Percentiles rank a stretch among this genome's conserved stretches.
These are phyloP conservation scores for Falcaria lacertinaria DNA, from an alignment of 2,888 invertebrate genomes.

Conservation along the genomic window DNA sequence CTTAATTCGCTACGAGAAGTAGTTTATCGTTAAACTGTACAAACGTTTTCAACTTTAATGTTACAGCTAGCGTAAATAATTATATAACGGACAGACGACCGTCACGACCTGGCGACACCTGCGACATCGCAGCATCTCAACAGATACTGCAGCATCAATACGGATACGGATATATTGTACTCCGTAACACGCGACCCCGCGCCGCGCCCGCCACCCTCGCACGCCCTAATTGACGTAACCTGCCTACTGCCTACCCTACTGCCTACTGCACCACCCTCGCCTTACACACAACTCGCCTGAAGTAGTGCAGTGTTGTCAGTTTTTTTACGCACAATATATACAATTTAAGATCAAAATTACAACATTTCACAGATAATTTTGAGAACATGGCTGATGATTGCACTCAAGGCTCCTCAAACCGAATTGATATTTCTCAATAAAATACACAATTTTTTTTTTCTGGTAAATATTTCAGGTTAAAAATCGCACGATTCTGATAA, in stretches of 20 bases:
- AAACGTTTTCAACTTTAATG: constrained; percentile 63
- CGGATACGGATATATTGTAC: constrained; percentile 61
- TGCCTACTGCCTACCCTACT: neutral
- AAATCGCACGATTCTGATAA: too few species aligned
- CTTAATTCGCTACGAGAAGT: constrained; percentile 74
- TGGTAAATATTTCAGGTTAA: too few species aligned
- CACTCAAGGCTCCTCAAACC: too few species aligned
- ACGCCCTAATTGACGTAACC: constrained; percentile 9
- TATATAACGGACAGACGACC: constrained; percentile 43
- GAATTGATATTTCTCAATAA: too few species aligned
- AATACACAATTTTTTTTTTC: too few species aligned
- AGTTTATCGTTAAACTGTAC: constrained; percentile 74
- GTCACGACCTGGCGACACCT: constrained; percentile 32
- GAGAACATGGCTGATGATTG: too few species aligned
- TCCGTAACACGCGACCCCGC: constrained; percentile 40
- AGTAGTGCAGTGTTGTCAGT: too few species aligned
- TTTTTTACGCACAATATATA: too few species aligned
- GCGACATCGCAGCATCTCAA: constrained; percentile 48
- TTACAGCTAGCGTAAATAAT: constrained; percentile 55
- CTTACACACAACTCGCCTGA: too few species aligned
- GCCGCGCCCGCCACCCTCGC: constrained; percentile 23
- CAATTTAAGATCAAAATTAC: too few species aligned
- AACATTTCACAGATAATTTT: too few species aligned
- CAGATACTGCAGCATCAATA: constrained; percentile 40
- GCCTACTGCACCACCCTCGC: neutral